Conservation (phyloP, 2,797 vertebrate species). For the Cyclura pinguis region DNA sequence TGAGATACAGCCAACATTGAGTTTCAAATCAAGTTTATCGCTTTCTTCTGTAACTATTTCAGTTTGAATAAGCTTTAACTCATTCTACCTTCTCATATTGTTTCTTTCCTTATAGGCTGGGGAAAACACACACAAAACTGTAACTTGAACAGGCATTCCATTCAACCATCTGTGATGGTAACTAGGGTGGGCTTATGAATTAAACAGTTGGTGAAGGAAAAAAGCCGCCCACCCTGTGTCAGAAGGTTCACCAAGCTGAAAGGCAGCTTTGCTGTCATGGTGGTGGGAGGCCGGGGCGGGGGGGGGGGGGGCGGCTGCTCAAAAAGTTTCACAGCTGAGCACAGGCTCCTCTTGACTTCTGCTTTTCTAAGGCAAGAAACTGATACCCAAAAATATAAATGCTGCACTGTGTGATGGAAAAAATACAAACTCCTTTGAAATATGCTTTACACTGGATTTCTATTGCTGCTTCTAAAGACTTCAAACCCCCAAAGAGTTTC, state of each 20-base stretch:
- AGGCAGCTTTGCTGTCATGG: slow-evolving; percentile 35
- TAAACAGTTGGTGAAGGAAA: neutral
- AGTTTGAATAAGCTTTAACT: neutral
- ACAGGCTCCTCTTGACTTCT: slow-evolving; percentile 54
- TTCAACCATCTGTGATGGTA: neutral
- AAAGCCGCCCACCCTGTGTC: neutral
- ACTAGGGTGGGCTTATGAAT: neutral
- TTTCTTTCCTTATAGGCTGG: neutral
- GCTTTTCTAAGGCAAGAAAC: slow-evolving; percentile 71
- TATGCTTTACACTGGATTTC: slow-evolving; percentile 76
- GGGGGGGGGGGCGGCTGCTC: neutral
- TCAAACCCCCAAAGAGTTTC: slow-evolving; percentile 60
- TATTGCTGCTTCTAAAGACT: slow-evolving; percentile 82
- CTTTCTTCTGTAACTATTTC: neutral
- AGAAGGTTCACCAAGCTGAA: neutral
- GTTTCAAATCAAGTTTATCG: slow-evolving; percentile 38
- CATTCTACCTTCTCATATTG: neutral
- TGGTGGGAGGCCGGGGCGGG: too few species aligned
- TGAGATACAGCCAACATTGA: slow-evolving; percentile 32
- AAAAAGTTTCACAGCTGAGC: neutral
- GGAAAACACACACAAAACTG: neutral
- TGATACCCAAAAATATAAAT: slow-evolving; percentile 69
- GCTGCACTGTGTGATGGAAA: slow-evolving; percentile 52
- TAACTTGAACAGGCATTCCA: neutral
- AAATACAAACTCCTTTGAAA: slow-evolving; percentile 72